phyloP scores from a whole-genome alignment of 2,888 invertebrate genomes.

The Tribolium freemani region DNA sequence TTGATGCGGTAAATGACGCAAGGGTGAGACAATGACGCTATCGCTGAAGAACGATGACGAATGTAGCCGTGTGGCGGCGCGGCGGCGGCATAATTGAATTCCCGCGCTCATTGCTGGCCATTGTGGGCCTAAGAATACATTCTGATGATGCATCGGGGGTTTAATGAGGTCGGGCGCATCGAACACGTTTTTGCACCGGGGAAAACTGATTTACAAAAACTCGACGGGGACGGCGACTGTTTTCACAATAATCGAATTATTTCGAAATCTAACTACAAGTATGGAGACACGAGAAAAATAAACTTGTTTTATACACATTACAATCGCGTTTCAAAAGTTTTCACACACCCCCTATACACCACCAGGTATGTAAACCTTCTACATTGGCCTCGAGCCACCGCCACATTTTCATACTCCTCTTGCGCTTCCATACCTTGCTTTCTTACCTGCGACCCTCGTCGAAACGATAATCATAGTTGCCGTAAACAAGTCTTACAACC shows the following conservation, averaged over 20 bases:
- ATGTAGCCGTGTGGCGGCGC: conserved; percentile 51
- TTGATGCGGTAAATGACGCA: conserved; percentile 68
- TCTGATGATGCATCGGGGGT: conserved; percentile 62
- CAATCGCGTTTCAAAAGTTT: neutral
- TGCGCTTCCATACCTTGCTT: conserved; percentile 34
- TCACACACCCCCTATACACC: conserved; percentile 19
- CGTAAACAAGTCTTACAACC: conserved; percentile 45
- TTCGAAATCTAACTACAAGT: neutral
- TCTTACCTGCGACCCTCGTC: conserved; percentile 44
- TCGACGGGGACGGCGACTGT: neutral
- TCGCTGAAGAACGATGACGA: conserved; percentile 66
- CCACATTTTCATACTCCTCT: conserved; percentile 33
- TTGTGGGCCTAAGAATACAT: conserved; percentile 64
- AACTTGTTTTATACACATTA: too few relatives aligned
- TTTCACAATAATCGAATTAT: neutral
- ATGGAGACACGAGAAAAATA: too few relatives aligned
- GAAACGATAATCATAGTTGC: conserved; percentile 46
- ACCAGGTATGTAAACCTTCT: conserved; percentile 26
- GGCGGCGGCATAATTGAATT: conserved; percentile 64
- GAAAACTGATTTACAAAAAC: neutral
- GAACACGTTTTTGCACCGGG: neutral
- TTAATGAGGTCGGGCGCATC: conserved; percentile 55
- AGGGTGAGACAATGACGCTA: conserved; percentile 68
- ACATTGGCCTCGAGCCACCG: conserved; percentile 3
- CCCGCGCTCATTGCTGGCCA: conserved; percentile 63